Conservation (phyloP, 53 echinoderm and acorn worm species). For the Echinometra lucunter region DNA sequence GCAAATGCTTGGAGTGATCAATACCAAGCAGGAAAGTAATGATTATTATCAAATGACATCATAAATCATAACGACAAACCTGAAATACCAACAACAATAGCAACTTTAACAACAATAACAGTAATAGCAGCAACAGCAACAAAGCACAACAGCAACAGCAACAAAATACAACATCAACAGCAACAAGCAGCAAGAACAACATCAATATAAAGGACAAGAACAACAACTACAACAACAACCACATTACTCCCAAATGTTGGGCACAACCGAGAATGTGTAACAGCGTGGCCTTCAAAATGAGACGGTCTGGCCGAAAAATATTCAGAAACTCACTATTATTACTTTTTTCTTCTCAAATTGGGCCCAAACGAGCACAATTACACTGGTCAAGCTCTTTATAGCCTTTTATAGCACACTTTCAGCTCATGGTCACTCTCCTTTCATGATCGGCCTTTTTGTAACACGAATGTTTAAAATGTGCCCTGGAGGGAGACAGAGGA, state of each 20-base stretch:
- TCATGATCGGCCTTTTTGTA: background rate
- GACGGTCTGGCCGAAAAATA: background rate
- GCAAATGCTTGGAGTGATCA: no score
- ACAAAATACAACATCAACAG: no score
- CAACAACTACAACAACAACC: background rate
- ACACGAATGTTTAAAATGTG: slow-evolving; percentile 1
- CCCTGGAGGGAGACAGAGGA: background rate
- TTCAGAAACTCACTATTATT: background rate
- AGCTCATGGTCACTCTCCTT: background rate
- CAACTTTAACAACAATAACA: no score
- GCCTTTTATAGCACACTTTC: background rate
- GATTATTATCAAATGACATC: no score
- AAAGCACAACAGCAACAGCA: no score
- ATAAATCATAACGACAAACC: no score
- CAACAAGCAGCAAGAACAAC: no score
- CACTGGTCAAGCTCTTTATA: background rate
- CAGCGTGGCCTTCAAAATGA: background rate
- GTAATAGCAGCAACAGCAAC: no score
- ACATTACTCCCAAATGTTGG: background rate
- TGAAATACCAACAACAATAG: no score
- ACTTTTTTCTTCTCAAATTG: background rate
- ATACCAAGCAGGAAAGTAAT: no score
- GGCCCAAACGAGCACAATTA: background rate
- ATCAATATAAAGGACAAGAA: background rate
- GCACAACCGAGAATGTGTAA: background rate